Conservation (phyloP, 2,113 vertebrate species). For the Columba janthina region DNA sequence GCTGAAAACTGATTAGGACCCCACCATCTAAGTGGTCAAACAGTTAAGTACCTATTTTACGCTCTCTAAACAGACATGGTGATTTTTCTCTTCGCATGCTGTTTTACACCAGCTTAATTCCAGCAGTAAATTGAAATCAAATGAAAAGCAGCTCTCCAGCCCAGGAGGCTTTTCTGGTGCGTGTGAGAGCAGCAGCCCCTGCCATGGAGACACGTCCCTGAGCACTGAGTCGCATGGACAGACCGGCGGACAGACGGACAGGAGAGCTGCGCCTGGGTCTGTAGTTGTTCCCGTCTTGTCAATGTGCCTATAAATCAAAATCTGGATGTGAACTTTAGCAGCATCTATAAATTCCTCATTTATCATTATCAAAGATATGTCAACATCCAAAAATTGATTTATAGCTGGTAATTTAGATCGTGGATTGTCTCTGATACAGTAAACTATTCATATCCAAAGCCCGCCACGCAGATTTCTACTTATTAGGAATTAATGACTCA, state of each 20-base stretch:
- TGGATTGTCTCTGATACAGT: conserved; percentile 36
- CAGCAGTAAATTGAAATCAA: conserved; percentile 7
- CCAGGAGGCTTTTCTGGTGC: neutral
- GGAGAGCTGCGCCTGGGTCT: neutral
- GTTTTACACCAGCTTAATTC: conserved; percentile 31
- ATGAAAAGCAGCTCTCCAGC: neutral
- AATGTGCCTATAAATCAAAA: neutral
- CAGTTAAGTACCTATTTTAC: neutral
- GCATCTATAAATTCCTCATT: conserved; percentile 56
- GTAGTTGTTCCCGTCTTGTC: accelerated
- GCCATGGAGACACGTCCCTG: accelerated
- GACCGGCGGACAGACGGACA: neutral
- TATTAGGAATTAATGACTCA: conserved; percentile 58
- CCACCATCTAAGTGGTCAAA: neutral
- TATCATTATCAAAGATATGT: conserved; percentile 54
- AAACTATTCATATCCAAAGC: conserved; percentile 50
- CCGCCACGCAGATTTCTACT: conserved; percentile 31
- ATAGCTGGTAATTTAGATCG: conserved; percentile 46
- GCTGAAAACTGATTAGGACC: neutral
- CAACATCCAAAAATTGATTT: conserved; percentile 47
- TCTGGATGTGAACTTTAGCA: conserved; percentile 33
- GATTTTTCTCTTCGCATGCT: neutral
- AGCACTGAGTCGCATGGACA: neutral
- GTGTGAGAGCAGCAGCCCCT: neutral
- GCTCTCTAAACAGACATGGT: neutral